Evolutionary conservation across 1,140 invertebrate species (phyloP).

Genomic region (Paracyclopina nana): DNA sequence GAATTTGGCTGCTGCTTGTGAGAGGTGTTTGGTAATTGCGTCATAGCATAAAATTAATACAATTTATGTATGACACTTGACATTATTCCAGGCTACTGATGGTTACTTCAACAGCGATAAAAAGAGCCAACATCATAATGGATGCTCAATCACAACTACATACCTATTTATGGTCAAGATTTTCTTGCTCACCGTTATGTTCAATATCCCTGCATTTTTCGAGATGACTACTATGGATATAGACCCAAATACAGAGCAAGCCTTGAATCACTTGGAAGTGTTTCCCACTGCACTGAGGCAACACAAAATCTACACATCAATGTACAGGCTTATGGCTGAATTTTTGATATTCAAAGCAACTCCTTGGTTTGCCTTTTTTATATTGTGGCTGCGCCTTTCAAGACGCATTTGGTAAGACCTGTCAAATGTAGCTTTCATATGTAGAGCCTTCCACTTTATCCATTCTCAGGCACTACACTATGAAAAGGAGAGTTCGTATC

Average conservation of each 20-base stretch:
- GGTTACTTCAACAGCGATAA: too few species aligned
- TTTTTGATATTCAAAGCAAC: background rate
- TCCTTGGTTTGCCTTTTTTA: background rate
- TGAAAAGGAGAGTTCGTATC: background rate
- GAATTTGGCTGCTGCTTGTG: background rate
- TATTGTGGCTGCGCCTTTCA: background rate
- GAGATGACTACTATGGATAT: too few species aligned
- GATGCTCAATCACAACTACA: too few species aligned
- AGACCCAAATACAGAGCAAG: too few species aligned
- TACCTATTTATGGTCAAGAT: background rate
- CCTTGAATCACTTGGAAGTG: background rate
- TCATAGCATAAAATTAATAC: too few species aligned
- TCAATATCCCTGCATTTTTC: background rate
- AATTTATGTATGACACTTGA: too few species aligned
- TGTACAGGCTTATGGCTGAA: background rate
- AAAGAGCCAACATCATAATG: too few species aligned
- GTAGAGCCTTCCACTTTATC: too few species aligned
- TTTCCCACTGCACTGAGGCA: background rate
- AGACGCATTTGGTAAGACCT: background rate
- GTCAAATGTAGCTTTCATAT: too few species aligned
- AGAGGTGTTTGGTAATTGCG: too few species aligned
- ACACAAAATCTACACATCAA: background rate
- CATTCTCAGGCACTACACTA: too few species aligned
- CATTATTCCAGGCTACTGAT: too few species aligned
- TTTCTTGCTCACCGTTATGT: background rate